These are phyloP conservation scores for Palythoa caribaeorum DNA, from an alignment of 92 coral and sea anemone genomes.

Conservation along the genomic window DNA sequence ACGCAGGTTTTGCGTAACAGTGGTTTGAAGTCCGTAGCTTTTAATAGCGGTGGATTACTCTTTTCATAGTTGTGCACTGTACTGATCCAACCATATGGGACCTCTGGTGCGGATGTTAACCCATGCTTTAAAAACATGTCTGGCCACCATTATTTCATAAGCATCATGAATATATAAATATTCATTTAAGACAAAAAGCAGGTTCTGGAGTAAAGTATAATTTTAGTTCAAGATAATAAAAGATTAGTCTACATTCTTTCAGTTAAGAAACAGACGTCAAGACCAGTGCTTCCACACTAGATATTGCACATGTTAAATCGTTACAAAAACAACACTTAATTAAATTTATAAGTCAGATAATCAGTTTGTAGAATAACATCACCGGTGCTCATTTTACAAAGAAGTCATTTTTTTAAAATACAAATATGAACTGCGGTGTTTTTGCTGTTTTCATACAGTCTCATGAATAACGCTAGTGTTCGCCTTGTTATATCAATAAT, in stretches of 20 bases:
- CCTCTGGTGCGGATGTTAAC: too few species aligned
- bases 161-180: background rate
- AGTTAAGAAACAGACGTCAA: background rate
- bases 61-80: background rate
- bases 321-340: background rate
- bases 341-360: background rate
- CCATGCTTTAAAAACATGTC: too few species aligned
- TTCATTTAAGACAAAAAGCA: background rate
- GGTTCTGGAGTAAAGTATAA: background rate
- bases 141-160: too few species aligned
- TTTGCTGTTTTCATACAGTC: background rate
- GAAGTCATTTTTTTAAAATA: background rate
- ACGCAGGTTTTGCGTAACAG: background rate
- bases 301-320: background rate
- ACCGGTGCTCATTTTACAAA: background rate
- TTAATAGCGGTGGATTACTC: background rate
- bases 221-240: background rate
- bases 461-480: background rate
- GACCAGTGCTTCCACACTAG: background rate
- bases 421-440: background rate
- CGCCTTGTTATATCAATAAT: too few species aligned
- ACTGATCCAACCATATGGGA: too few species aligned
- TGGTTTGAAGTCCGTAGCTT: background rate
- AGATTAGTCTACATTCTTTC: background rate
- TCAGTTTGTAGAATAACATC: background rate